Evolutionary conservation across 2,888 invertebrate species (phyloP), one percentile per base, ranked within the genome.

Genomic region (Saturnia japonica): DNA sequence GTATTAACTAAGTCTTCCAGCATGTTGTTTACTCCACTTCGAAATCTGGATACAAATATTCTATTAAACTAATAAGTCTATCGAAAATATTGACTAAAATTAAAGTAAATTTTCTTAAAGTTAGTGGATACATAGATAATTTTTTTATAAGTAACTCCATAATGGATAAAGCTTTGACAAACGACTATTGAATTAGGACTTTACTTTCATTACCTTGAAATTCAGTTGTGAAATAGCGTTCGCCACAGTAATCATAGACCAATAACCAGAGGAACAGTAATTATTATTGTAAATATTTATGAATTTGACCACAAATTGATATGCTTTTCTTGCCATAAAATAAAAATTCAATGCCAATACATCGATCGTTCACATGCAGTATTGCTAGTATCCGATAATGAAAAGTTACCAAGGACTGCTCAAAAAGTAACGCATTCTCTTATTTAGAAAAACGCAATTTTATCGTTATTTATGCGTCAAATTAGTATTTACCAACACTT

Each of bases 1-100:
- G 95, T 95, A 70, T 89, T 87, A 0, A 92, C 94, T 68, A 93
- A 79, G 78, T 94, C 89, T 74, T 95, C 93, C 72, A 95, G 88
- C 95, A 95, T 95, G 75, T 82, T 85, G 75, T 66, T 78, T 74
- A 76, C 16, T 78, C 78, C 6, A 81, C 87, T 74, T 85, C 90
- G 74, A 94, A 94, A 82, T 93, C 93, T 70, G 94, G 94, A 86
- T 89, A 93, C 75, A 91, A 86, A 86, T 86, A 91, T 80, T 93
- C 91, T 71, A 93, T 85, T 70, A 88, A 77, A 84, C 86, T 87
- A 71, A 86, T 76, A 74, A 92, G 75, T 75, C 77, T 88, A 85
- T 93, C 91, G 73, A 91, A 72, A 64, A 86, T 71, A 83, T 91
- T 87, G 81, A 87, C 86, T 83, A 90, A 79, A 75, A 89, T 76